Percentiles rank a stretch among this genome's conserved stretches.
Evolutionary conservation across 2,113 vertebrate genomes (phyloP).

Genomic region (Erinaceus europaeus): DNA sequence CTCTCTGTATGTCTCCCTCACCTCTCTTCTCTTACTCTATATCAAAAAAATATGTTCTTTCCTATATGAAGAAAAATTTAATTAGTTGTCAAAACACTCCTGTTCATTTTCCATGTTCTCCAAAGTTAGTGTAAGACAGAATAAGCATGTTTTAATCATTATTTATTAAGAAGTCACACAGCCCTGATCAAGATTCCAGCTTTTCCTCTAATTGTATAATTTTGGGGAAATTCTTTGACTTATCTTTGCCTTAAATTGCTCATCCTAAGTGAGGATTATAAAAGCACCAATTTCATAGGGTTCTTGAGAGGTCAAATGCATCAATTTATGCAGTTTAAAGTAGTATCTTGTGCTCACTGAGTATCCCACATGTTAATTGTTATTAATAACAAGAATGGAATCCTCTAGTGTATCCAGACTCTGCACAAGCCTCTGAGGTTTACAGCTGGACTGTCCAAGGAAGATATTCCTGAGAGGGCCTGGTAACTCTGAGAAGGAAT

Average conservation of each 20-base stretch:
- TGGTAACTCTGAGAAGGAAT: not conserved
- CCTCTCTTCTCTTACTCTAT: not conserved
- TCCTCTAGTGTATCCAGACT: not conserved
- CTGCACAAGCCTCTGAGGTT: not conserved
- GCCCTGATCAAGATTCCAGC: not conserved
- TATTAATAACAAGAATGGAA: not conserved
- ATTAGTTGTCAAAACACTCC: not conserved
- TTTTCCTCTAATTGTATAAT: not conserved
- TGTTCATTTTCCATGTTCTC: not conserved
- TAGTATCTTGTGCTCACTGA: not conserved
- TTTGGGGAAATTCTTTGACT: not conserved
- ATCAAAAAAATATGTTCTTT: not conserved
- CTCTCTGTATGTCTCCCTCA: too few species aligned
- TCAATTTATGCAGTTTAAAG: not conserved
- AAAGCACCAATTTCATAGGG: not conserved
- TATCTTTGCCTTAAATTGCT: not conserved
- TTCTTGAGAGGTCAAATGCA: not conserved
- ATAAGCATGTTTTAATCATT: not conserved
- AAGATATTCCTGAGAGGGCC: not conserved
- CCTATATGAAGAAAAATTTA: not conserved
- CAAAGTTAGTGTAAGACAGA: not conserved
- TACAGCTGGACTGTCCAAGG: not conserved
- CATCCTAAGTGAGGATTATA: not conserved
- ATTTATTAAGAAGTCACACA: not conserved
- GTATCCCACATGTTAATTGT: not conserved